Evolutionary conservation across 2,888 invertebrate genomes (phyloP).

Genomic region (Autographa pulchrina): DNA sequence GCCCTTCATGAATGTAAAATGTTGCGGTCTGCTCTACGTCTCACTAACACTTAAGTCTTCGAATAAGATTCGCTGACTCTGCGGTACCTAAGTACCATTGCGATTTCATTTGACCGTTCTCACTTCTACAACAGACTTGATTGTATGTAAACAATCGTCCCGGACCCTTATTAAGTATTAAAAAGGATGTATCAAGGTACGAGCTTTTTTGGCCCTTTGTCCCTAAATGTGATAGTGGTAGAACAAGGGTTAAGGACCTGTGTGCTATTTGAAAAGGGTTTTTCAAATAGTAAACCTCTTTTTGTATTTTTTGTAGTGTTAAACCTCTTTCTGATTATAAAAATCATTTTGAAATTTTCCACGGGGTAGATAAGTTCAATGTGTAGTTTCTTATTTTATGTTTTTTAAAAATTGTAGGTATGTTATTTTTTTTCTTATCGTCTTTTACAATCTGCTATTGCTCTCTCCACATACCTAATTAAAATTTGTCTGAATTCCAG

Average conservation of each 20-base stretch:
- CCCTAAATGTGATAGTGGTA: not conserved
- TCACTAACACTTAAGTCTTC: constrained; percentile 69
- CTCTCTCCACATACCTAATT: too few relatives aligned
- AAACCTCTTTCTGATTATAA: not conserved
- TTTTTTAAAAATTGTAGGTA: too few relatives aligned
- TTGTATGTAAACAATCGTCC: constrained; percentile 58
- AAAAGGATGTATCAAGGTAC: constrained; percentile 22
- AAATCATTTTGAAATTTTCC: too few relatives aligned
- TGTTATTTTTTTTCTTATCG: too few relatives aligned
- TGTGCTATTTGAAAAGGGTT: not conserved
- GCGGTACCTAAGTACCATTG: constrained; percentile 66
- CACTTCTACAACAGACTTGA: constrained; percentile 55
- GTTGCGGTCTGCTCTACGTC: constrained; percentile 67
- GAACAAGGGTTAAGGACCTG: constrained; percentile 9
- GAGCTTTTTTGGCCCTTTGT: constrained; percentile 37
- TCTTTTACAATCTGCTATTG: too few relatives aligned
- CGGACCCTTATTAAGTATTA: constrained; percentile 50
- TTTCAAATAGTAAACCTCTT: not conserved
- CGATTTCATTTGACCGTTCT: constrained; percentile 64
- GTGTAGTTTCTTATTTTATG: too few relatives aligned
- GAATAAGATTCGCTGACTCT: constrained; percentile 68
- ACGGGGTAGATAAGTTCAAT: too few relatives aligned
- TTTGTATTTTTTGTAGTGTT: not conserved
- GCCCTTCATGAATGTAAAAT: constrained; percentile 76
- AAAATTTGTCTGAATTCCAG: too few relatives aligned